Evolutionary conservation across 2,888 invertebrate species (phyloP).

Genomic region (Leptopilina syphax): DNA sequence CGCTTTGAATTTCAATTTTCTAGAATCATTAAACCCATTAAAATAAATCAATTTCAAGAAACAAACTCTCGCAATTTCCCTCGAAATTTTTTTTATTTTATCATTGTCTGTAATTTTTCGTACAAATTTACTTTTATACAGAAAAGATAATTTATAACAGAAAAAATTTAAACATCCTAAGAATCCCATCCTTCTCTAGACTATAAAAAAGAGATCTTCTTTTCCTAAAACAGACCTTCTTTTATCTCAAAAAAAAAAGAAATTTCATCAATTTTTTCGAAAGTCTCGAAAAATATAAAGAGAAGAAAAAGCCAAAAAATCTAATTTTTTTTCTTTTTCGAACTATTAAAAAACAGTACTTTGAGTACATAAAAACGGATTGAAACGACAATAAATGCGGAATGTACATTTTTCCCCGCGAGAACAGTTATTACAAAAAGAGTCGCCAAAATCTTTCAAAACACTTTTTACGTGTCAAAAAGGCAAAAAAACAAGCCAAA

Average conservation of each 20-base stretch:
- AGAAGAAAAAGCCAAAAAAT: too few species aligned
- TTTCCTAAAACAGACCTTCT: neutral
- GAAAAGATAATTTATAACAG: too few species aligned
- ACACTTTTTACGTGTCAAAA: neutral
- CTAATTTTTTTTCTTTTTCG: too few species aligned
- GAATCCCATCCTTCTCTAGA: neutral
- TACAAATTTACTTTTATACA: too few species aligned
- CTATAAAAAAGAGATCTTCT: neutral
- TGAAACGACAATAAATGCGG: too few species aligned
- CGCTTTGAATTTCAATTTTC: slow-evolving; percentile 23
- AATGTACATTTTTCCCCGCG: too few species aligned
- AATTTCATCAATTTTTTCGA: too few species aligned
- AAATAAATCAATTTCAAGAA: slow-evolving; percentile 9
- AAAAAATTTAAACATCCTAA: neutral
- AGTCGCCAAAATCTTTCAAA: neutral
- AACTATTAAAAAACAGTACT: too few species aligned
- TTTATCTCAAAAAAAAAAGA: neutral
- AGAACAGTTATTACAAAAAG: neutral
- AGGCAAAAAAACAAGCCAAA: neutral
- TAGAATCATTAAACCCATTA: slow-evolving; percentile 1
- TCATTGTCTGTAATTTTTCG: neutral
- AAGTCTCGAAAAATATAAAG: too few species aligned
- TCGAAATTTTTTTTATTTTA: neutral
- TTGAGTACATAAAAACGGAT: too few species aligned
- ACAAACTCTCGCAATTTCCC: neutral